phyloP scores from a whole-genome alignment of 2,113 vertebrate species.

The Montifringilla adamsi region DNA sequence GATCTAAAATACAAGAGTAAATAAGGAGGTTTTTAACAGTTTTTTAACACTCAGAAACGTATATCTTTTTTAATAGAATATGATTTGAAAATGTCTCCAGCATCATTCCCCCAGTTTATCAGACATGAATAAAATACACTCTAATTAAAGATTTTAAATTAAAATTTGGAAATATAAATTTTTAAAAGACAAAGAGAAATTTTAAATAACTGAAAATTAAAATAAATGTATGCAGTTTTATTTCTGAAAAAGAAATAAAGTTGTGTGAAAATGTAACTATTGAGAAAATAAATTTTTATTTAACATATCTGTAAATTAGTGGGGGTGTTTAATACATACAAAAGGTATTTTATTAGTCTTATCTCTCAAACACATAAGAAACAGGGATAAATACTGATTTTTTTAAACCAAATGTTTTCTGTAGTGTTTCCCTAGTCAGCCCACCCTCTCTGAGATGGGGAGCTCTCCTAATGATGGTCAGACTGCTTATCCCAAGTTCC shows the following conservation, averaged over 20 bases:
- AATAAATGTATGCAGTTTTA: neutral
- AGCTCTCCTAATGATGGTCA: neutral
- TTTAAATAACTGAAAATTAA: neutral
- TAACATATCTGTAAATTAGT: neutral
- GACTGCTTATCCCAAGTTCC: neutral
- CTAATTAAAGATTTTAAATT: neutral
- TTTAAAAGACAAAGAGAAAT: neutral
- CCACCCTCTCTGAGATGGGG: neutral
- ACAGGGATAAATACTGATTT: neutral
- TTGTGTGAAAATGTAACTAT: neutral
- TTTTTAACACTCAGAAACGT: neutral
- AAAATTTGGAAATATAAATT: neutral
- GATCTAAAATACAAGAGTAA: constrained; percentile 11
- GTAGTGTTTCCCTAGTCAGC: neutral
- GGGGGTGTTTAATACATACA: neutral
- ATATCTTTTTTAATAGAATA: neutral
- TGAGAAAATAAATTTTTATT: neutral
- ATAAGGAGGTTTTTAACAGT: neutral
- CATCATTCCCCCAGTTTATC: neutral
- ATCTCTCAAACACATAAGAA: neutral
- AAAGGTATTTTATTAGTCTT: neutral
- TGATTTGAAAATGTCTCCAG: neutral
- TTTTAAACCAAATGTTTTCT: neutral
- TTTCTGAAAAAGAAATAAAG: neutral
- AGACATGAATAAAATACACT: neutral